Base-by-base conservation (phyloP, 1,140 invertebrate genomes). In the Megalopta genalis region DNA sequence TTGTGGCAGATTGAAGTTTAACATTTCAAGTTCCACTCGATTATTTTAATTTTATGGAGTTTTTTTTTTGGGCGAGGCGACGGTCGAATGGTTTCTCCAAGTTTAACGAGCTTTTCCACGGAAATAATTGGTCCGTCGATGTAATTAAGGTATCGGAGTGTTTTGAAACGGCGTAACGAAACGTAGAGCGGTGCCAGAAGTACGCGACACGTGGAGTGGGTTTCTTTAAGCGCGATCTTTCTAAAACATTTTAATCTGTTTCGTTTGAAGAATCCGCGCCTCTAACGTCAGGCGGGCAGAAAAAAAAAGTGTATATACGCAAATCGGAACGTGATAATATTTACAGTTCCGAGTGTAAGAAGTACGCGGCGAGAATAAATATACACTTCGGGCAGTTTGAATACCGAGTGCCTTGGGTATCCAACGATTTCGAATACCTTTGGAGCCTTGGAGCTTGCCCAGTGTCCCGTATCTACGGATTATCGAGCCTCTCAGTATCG, bases 291-390 rank as follows among this genome's bases (percentile, higher is more conserved):
- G 63, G 49, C 62, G 54, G 32, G 12, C 49, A 65, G 67, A 66
- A 66, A 73, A 66, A 73, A 70, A 83, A 76, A 81, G 69, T 77
- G 81, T 83, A 63, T 80, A 75, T 77, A 81, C 59, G 74, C 70
- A 39, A 77, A 85, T 68, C 82, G 59, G 37, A 71, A 49, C 54
- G 74, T 27, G 57, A 85, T 85, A 85, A 85, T 84, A 84, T 85
- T 84, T 85, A 84, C 63, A 84, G 70, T 63, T 52, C 62, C 60
- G 25, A 46, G 73, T 39, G 82, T 85, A 84, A 85, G 81, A 84
- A 84, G 84, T 84, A 75, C 77, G 70, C 74, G 62, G 49, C 57
- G 25, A 63, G 74, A 84, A 84, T 75, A 85, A 85, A 85, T 81
- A 85, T 80, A 85, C 83, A 83, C 57, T 52, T 60, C 23, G 71